Conservation (phyloP, 2,888 invertebrate species). For the Yponomeuta malinellus region DNA sequence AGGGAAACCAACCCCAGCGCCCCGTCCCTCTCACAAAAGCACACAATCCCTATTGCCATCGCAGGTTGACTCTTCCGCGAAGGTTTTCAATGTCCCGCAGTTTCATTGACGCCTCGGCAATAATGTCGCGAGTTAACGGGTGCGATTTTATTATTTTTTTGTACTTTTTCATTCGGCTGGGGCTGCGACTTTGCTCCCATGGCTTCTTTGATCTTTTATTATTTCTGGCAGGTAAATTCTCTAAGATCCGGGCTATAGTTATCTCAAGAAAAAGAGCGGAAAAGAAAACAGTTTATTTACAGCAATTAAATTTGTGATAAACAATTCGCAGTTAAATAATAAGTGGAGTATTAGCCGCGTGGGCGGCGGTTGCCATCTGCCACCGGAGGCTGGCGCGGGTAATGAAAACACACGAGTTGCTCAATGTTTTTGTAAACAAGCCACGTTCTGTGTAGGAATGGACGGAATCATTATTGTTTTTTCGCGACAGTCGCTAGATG, state of each 20-base stretch:
- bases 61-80: slow-evolving; percentile 39
- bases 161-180: neutral
- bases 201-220: too few species aligned
- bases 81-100: slow-evolving; percentile 51
- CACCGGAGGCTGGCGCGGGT: neutral
- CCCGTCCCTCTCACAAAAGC: slow-evolving; percentile 30
- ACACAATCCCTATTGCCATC: slow-evolving; percentile 28
- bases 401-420: slow-evolving; percentile 9
- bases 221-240: too few species aligned
- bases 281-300: too few species aligned
- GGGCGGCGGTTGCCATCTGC: too few species aligned
- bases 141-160: slow-evolving; percentile 4
- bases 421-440: neutral
- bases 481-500: neutral
- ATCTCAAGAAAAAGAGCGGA: too few species aligned
- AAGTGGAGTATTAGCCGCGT: too few species aligned
- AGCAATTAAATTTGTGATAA: too few species aligned
- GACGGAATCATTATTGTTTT: neutral
- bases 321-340: too few species aligned
- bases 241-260: too few species aligned
- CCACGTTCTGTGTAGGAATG: neutral
- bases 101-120: slow-evolving; percentile 56
- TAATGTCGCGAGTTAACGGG: slow-evolving; percentile 7
- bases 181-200: neutral
- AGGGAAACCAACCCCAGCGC: slow-evolving; percentile 58